A percentile compares a stretch with the other conserved stretches of the same genome.
These are phyloP conservation scores for Camponotus pennsylvanicus DNA, from an alignment of 1,140 invertebrate genomes.

Conservation along the genomic window DNA sequence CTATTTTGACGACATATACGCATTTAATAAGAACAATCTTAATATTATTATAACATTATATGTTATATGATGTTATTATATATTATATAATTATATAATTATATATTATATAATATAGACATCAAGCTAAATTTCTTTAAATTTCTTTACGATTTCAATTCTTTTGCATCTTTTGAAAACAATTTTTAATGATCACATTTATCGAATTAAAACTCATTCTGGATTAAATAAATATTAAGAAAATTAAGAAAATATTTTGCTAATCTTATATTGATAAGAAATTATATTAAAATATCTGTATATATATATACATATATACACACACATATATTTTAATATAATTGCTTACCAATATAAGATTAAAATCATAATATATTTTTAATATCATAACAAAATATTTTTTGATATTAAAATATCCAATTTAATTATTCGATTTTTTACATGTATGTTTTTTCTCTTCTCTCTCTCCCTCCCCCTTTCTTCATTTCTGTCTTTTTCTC, in stretches of 20 bases:
- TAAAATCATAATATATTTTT: neutral
- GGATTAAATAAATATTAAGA: neutral
- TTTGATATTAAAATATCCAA: neutral
- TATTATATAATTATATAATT: too few relatives aligned
- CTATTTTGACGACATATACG: neutral
- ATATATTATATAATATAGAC: too few relatives aligned
- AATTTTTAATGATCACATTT: neutral
- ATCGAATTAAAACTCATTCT: constrained; percentile 6
- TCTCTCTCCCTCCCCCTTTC: too few relatives aligned
- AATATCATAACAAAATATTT: neutral
- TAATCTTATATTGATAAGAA: neutral
- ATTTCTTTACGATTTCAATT: neutral
- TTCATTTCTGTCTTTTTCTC: neutral
- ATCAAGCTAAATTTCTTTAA: neutral
- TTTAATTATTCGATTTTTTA: neutral
- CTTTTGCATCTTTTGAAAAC: neutral
- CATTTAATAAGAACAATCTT: neutral
- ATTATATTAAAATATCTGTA: constrained; percentile 4
- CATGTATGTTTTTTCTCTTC: neutral
- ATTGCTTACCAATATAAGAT: neutral
- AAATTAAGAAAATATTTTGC: constrained; percentile 13
- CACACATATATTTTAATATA: neutral
- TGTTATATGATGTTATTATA: too few relatives aligned
- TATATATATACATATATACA: neutral
- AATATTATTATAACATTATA: neutral